Conservation (phyloP, 2,797 vertebrate genomes). For the Psittacula derbiana region DNA sequence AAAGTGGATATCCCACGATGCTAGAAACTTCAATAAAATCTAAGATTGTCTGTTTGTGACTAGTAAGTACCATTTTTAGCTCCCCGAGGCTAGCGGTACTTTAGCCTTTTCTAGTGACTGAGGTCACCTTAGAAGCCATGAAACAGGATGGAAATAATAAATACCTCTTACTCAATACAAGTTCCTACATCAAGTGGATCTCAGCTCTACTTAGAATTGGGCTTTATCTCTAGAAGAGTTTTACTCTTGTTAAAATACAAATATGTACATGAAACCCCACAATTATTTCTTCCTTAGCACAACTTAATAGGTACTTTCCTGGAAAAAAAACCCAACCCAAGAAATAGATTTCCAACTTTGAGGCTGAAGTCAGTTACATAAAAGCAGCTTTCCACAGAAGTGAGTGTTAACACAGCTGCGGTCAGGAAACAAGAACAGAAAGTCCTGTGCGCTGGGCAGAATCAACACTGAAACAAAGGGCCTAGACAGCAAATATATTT, state of each 20-base stretch:
- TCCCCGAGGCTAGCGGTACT: background rate
- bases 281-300: background rate
- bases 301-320: background rate
- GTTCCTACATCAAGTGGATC: background rate
- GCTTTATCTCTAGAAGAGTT: background rate
- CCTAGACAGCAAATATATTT: constrained; percentile 22
- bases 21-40: background rate
- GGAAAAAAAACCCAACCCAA: background rate
- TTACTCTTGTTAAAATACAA: background rate
- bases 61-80: background rate
- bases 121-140: background rate
- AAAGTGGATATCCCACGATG: background rate
- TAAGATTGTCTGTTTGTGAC: background rate
- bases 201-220: background rate
- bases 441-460: constrained; percentile 32
- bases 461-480: background rate
- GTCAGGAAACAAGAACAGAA: constrained; percentile 46
- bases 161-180: background rate
- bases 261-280: background rate
- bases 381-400: background rate
- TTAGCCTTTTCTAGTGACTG: background rate
- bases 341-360: background rate
- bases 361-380: background rate
- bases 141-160: background rate
- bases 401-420: background rate